Base-by-base conservation (phyloP, 1,140 invertebrate genomes). In the Pomacea maculata region DNA sequence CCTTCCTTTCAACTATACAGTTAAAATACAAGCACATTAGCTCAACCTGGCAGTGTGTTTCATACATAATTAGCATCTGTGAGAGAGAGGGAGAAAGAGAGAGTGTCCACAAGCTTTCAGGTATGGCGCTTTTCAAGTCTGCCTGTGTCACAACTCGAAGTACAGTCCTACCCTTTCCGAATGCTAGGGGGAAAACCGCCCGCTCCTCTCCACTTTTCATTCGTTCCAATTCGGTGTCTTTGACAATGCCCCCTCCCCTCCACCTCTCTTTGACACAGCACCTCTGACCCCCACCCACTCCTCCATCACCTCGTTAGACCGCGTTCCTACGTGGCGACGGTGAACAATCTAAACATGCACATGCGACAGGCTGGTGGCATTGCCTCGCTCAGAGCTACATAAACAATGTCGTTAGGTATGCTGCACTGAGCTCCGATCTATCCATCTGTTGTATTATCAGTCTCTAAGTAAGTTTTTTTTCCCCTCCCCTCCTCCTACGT, bases 21-120 rank as follows among this genome's bases (percentile, higher is more conserved):
- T 9, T 61, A 17, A 17, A 61, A 61, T 9, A 14, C 34, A 45
- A 4, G 6, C 34, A 45, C 34, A 45, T 45, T 45, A 45, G 34
- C 34, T 45, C 34, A 45, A 45, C 34, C 34, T 45, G 34, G 34
- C 34, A 45, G 34, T 4, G 34, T 45, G 34, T 6, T 4, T 45
- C 34, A 45, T 45, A 45, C 34, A 45, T 45, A 45, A 45, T 45
- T 45, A 45, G 34, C 34, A 45, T 45, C 34, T 17, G 71, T 29
- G 71, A 34, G 71, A 5, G 71, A 72, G 71, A 72, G 71, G 45
- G 71, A 52, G 71, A 72, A 29, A 72, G 71, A 72, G 71, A 45
- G 71, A 17, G 15, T 6, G 57, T 61, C 15, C 15, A 61, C 11
- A 1, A 17, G 11, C 57, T 61, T 61, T 61, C 57, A 61, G 57